Conservation (phyloP, 2,888 invertebrate species). For the Agrotis clavis region DNA sequence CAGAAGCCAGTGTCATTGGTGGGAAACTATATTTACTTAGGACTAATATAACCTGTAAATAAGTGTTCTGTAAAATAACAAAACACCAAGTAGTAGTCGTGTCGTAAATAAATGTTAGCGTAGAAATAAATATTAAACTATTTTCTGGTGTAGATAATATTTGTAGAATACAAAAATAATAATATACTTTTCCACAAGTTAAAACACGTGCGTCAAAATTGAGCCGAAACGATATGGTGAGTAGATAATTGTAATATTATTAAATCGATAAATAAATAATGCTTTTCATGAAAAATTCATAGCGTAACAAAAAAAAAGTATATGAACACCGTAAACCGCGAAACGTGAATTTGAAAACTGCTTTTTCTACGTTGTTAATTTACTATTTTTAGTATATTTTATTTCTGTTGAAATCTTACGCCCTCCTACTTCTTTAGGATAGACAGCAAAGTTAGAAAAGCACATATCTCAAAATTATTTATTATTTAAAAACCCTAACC, state of each 20-base stretch:
- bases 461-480: background rate
- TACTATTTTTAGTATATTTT: background rate
- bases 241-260: constrained; percentile 31
- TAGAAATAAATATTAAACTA: constrained; percentile 40
- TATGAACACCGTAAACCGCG: background rate
- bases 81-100: constrained; percentile 62
- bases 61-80: constrained; percentile 56
- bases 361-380: background rate
- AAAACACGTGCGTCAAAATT: constrained; percentile 50
- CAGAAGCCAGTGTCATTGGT: constrained; percentile 56
- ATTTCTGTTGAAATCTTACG: background rate
- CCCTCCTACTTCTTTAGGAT: background rate
- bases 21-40: constrained; percentile 51
- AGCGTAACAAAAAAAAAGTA: background rate
- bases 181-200: constrained; percentile 43
- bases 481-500: background rate
- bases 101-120: constrained; percentile 62
- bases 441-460: background rate
- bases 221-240: constrained; percentile 64
- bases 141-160: constrained; percentile 40
- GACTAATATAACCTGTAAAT: constrained; percentile 57
- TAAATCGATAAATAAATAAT: background rate
- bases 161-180: constrained; percentile 25
- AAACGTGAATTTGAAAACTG: background rate
- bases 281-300: background rate